phyloP scores from a whole-genome alignment of 1,140 invertebrate species.

The Carposina sasakii region DNA sequence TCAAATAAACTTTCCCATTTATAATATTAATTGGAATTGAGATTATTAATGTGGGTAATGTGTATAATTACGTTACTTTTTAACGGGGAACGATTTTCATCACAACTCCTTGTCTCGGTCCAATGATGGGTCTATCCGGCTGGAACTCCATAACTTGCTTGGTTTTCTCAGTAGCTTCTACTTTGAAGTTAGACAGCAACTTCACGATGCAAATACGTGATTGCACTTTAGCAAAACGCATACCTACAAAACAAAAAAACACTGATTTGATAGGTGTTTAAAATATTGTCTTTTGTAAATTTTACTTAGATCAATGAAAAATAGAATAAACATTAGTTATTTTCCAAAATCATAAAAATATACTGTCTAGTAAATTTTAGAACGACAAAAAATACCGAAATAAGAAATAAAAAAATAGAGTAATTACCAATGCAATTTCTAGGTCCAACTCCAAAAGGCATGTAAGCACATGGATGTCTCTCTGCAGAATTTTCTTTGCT shows the following conservation, averaged over 20 bases:
- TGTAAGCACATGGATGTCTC: slow-evolving; percentile 60
- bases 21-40: too few relatives aligned
- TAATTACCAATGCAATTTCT: slow-evolving; percentile 72
- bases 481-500: slow-evolving; percentile 50
- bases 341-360: not conserved
- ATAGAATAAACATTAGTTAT: too few relatives aligned
- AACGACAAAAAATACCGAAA: not conserved
- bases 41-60: too few relatives aligned
- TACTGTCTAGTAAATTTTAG: not conserved
- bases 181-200: slow-evolving; percentile 22
- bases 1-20: too few relatives aligned
- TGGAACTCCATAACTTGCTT: too few relatives aligned
- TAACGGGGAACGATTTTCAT: too few relatives aligned
- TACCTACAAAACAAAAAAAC: not conserved
- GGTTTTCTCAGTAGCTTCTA: slow-evolving; percentile 20
- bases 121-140: too few relatives aligned
- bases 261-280: not conserved
- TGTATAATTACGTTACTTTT: too few relatives aligned
- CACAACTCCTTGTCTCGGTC: too few relatives aligned
- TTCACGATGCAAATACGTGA: slow-evolving; percentile 17
- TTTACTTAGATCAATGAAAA: too few relatives aligned
- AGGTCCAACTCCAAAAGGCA: slow-evolving; percentile 75
- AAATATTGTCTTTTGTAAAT: too few relatives aligned
- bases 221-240: slow-evolving; percentile 22
- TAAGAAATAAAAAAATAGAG: not conserved